phyloP scores from a whole-genome alignment of 2,797 vertebrate genomes.

The Phataginus tetradactyla region DNA sequence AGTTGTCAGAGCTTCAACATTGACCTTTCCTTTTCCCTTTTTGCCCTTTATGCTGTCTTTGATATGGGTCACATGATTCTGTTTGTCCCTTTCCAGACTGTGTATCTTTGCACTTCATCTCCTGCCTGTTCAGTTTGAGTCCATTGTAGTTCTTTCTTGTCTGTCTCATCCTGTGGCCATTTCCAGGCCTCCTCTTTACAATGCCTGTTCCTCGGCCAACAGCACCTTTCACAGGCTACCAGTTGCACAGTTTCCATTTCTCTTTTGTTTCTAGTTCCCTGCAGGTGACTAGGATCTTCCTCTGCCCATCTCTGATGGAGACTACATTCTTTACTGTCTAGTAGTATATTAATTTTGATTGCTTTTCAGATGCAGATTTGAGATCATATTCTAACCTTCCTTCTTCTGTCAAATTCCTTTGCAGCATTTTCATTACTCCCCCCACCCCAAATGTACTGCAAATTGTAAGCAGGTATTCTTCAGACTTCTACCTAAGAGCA shows the following conservation, averaged over 20 bases:
- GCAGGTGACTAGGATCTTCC: neutral
- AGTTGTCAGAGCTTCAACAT: conserved; percentile 51
- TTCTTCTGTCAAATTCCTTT: neutral
- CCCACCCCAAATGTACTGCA: neutral
- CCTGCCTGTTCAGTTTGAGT: conserved; percentile 31
- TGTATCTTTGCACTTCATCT: conserved; percentile 55
- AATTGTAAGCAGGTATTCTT: neutral
- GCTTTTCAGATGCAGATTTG: conserved; percentile 20
- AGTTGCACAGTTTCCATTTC: neutral
- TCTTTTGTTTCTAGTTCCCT: neutral
- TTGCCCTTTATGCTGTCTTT: conserved; percentile 55
- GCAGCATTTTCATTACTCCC: neutral
- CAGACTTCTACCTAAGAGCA: neutral
- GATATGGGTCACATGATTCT: conserved; percentile 52
- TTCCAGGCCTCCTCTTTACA: neutral
- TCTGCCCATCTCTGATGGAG: neutral
- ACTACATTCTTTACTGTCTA: neutral
- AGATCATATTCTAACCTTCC: neutral
- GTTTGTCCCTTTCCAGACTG: conserved; percentile 10
- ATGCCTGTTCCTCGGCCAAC: neutral
- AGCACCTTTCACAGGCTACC: conserved; percentile 5
- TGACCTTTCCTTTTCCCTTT: conserved; percentile 67
- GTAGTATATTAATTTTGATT: neutral
- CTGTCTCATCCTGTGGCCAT: neutral
- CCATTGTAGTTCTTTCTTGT: conserved; percentile 1